Conservation (phyloP, 2,888 invertebrate genomes). For the Portevinia maculata region DNA sequence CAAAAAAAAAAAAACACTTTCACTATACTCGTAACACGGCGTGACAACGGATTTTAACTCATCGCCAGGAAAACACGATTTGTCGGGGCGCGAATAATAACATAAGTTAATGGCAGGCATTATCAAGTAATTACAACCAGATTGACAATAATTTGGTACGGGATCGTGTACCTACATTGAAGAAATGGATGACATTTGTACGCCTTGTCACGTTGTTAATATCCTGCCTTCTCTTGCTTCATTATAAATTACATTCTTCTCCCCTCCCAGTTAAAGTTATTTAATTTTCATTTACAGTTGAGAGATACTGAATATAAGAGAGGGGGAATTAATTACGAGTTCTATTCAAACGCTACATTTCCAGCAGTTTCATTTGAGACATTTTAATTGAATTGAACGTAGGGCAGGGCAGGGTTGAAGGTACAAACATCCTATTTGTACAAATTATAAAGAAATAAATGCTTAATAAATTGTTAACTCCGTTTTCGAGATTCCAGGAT, state of each 20-base stretch:
- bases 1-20: background rate
- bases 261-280: conserved; percentile 44
- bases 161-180: too few relatives aligned
- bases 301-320: conserved; percentile 28
- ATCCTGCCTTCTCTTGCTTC: conserved; percentile 51
- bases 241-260: conserved; percentile 61
- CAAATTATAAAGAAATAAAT: background rate
- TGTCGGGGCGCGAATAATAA: conserved; percentile 49
- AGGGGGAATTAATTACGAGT: conserved; percentile 64
- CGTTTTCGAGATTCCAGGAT: too few relatives aligned
- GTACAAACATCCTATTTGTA: conserved; percentile 35
- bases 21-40: conserved; percentile 25
- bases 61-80: conserved; percentile 16
- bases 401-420: conserved; percentile 8
- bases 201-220: conserved; percentile 35
- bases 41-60: conserved; percentile 29
- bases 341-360: conserved; percentile 32
- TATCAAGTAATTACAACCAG: conserved; percentile 52
- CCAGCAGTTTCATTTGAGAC: conserved; percentile 44
- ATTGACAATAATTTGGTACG: background rate
- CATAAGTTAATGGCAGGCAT: conserved; percentile 35
- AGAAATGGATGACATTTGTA: conserved; percentile 38
- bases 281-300: conserved; percentile 64
- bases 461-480: background rate
- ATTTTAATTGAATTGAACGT: conserved; percentile 57